Base-by-base conservation (phyloP, 2,113 vertebrate genomes). In the Serinus canaria region DNA sequence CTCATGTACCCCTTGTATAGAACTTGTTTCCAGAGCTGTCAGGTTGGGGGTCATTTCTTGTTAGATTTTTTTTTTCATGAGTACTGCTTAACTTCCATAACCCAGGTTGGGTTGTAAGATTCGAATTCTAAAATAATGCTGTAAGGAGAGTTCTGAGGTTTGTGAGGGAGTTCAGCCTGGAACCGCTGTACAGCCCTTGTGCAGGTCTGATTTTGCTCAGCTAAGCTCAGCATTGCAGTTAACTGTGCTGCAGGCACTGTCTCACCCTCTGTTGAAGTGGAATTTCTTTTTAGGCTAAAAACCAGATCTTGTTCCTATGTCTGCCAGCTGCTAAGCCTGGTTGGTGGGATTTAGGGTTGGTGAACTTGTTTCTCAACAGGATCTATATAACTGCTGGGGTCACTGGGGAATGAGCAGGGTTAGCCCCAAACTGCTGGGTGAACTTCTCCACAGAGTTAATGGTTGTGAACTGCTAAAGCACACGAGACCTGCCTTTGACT, bases 11-110 rank as follows among this genome's bases (percentile, higher is more conserved):
- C 50, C 64, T 31, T 55, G 9, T 15, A 13, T 13, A 5, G 16
- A 47, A 27, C 20, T 72, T 52, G 13, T 75, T 91, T 89, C 37
- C 47, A 75, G 79, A 85, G 37, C 49, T 93, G 24, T 79, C 35
- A 44, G 58, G 10, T 30, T 75, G 24, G 53, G 7, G n/a, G 20
- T 18, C 31, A 19, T 47, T 72, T 89, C 46, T 44, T 13, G 0
- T 63, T 77, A 43, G 3, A 2, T 25, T 7, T 1, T 10, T 68
- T 46, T 33, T 30, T 2, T 13, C 20, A 30, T 6, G 2, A 9
- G 5, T 63, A 13, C 15, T 22, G 14, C 12, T 73, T 52, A 53
- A 56, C 22, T 56, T 24, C 43, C 4, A 3, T 83, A 50, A 41
- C 69, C 27, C 41, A 49, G 12, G 16, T 7, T 90, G 74, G 30